Evolutionary conservation across 2,888 invertebrate genomes (phyloP), one percentile per base, ranked within the genome.

Genomic region (Apoda limacodes): DNA sequence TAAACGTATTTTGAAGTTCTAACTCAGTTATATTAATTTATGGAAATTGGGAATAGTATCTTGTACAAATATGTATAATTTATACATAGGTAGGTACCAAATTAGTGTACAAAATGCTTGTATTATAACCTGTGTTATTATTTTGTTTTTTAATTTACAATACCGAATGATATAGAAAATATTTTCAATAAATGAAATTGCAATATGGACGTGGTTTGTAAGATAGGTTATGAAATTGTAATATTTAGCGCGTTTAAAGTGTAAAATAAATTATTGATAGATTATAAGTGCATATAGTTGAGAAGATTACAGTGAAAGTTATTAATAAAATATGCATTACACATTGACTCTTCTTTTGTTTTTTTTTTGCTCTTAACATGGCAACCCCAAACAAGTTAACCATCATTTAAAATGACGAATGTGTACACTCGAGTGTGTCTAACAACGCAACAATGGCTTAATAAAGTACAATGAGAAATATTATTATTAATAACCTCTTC

Each of bases 251-350:
- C 45, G n/a, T n/a, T 41, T 46, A 71, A 72, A 68, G 60, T 74
- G 72, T 78, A 75, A 69, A 69, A 72, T 78, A 78, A 75, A 75
- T 74, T 76, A 80, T 78, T 76, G 66, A 55, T 70, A 53, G 51
- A 57, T 55, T 60, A 48, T 74, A 76, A 75, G 72, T 66, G 68
- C 65, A 67, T 68, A 75, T 72, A 75, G 74, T 64, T 66, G 75
- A 69, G 63, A 59, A 71, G 63, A 74, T 68, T 64, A 75, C 74
- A 72, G 71, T 76, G 76, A 78, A 76, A 71, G 67, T 75, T 71
- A 75, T 67, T 69, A 78, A 76, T 80, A 80, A 80, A 80, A 75
- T 76, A 68, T 66, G 71, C 71, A 80, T 76, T 78, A 76, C 70
- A 67, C 72, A 74, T 63, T 70, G 46, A 4, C 7, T n/a, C n/a